Evolutionary conservation across 2,888 invertebrate species (phyloP).

Genomic region (Parasteatoda lunata): DNA sequence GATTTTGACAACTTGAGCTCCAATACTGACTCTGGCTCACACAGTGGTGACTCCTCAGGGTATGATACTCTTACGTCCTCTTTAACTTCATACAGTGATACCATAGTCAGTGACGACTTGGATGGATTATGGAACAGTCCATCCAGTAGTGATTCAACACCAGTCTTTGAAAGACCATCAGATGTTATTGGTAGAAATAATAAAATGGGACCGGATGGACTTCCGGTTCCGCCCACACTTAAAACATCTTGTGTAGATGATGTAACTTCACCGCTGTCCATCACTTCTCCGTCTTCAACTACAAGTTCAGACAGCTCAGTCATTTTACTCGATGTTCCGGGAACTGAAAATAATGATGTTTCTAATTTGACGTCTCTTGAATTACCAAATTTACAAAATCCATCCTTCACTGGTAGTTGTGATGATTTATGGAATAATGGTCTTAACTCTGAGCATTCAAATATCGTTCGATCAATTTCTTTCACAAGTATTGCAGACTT

Average conservation of each 20-base stretch:
- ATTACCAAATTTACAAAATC: background rate
- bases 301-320: conserved; percentile 59
- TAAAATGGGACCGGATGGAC: background rate
- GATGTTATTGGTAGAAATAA: background rate
- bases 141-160: conserved; percentile 34
- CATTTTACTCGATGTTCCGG: conserved; percentile 25
- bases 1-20: conserved; percentile 15
- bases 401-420: conserved; percentile 39
- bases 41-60: conserved; percentile 69
- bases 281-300: conserved; percentile 60
- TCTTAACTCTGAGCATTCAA: background rate
- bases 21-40: conserved; percentile 34
- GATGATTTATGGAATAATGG: conserved; percentile 30
- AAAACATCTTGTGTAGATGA: conserved; percentile 57
- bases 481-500: conserved; percentile 55
- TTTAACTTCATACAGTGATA: conserved; percentile 66
- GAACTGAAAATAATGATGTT: background rate
- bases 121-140: conserved; percentile 34
- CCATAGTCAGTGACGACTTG: conserved; percentile 39
- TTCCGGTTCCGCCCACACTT: conserved; percentile 35
- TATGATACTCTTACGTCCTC: conserved; percentile 70
- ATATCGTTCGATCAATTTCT: conserved; percentile 55
- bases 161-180: conserved; percentile 31
- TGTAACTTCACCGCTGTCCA: conserved; percentile 27
- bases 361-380: background rate